These are phyloP conservation scores for Chlorops oryzae DNA, from an alignment of 1,140 invertebrate species.

Conservation along the genomic window DNA sequence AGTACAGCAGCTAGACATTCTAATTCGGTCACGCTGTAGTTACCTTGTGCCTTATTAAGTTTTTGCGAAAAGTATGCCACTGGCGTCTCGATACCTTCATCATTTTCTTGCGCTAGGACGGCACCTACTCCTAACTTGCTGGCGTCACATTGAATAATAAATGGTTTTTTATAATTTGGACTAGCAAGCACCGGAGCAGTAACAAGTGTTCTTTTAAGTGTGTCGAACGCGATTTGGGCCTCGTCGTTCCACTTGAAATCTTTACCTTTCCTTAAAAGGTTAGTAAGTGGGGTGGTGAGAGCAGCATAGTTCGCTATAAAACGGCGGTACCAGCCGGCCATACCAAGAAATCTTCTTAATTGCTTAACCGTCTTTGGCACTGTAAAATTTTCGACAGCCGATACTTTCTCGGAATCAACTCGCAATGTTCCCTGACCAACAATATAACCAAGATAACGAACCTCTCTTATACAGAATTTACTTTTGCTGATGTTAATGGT, in stretches of 20 bases:
- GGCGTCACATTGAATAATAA: slow-evolving; percentile 15
- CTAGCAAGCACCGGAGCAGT: slow-evolving; percentile 1
- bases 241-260: slow-evolving; percentile 1
- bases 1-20: slow-evolving; percentile 9
- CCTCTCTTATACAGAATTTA: not conserved
- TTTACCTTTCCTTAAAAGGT: not conserved
- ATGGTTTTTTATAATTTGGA: slow-evolving; percentile 20
- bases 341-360: not conserved
- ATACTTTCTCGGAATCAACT: not conserved
- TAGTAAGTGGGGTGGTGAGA: not conserved
- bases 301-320: slow-evolving; percentile 5
- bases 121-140: slow-evolving; percentile 4
- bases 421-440: not conserved
- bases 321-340: not conserved
- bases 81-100: slow-evolving; percentile 3
- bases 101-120: slow-evolving; percentile 4
- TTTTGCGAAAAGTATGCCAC: slow-evolving; percentile 6
- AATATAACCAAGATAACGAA: slow-evolving; percentile 1
- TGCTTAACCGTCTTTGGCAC: not conserved
- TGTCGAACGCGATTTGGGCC: not conserved
- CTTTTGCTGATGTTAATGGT: not conserved
- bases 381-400: not conserved
- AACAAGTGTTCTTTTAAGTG: not conserved
- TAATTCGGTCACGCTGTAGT: slow-evolving; percentile 10
- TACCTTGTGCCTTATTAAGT: slow-evolving; percentile 11